phyloP scores from a whole-genome alignment of 2,797 vertebrate species.

The Typhlichthys eigenmanni region DNA sequence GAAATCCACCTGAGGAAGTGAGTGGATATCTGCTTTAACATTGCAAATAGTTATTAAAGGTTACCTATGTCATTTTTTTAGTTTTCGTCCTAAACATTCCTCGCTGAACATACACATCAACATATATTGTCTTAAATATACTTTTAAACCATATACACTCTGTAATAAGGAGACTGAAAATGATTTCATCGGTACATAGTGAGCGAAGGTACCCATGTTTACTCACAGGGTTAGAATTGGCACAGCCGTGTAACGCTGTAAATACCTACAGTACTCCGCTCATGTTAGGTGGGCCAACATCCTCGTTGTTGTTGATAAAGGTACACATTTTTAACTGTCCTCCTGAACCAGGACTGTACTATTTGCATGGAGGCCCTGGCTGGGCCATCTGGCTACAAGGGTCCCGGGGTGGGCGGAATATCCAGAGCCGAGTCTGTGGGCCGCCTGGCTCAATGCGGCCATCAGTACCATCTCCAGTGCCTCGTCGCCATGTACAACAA shows the following conservation, averaged over 20 bases:
- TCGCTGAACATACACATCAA: no score
- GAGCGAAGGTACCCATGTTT: no score
- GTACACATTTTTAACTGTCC: not conserved
- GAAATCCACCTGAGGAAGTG: constrained; percentile 91
- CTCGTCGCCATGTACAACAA: constrained; percentile 98
- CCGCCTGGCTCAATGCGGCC: constrained; percentile 87
- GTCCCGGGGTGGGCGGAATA: constrained; percentile 80
- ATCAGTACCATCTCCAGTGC: constrained; percentile 93
- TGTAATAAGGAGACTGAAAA: no score
- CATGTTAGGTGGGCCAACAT: not conserved
- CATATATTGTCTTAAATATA: no score
- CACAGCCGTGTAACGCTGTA: no score
- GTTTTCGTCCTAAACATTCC: no score
- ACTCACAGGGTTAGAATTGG: no score
- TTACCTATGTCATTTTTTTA: no score
- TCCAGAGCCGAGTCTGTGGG: constrained; percentile 86
- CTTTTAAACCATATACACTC: no score
- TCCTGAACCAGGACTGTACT: constrained; percentile 85
- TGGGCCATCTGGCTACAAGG: constrained; percentile 90
- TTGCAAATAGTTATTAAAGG: no score
- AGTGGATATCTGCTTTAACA: constrained; percentile 13
- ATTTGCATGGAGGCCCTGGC: constrained; percentile 94
- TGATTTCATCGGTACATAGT: no score
- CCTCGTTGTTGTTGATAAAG: no score
- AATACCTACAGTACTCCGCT: not conserved